Evolutionary conservation across 1,140 invertebrate species (phyloP).

Genomic region (Neodiprion fabricii): DNA sequence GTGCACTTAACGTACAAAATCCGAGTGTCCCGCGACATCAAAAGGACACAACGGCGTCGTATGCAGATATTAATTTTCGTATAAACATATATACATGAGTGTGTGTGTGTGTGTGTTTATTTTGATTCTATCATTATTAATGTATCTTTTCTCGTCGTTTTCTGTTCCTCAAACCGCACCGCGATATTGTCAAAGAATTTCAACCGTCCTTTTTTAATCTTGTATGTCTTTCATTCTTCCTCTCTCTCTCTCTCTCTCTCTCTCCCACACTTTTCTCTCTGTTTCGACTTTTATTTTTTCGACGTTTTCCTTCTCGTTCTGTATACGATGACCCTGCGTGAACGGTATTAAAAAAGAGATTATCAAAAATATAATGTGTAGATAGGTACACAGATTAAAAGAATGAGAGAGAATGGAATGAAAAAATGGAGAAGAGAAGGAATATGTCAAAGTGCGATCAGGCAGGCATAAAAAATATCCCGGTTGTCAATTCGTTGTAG

Average conservation of each 20-base stretch:
- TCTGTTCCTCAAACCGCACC: no score
- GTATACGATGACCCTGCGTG: neutral
- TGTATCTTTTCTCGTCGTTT: no score
- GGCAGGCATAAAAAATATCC: neutral
- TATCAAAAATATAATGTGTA: neutral
- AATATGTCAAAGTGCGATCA: neutral
- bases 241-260: constrained; percentile 34
- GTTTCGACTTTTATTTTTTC: neutral
- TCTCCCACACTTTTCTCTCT: constrained; percentile 22
- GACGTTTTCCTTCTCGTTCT: no score
- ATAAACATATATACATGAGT: neutral
- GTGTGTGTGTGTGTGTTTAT: no score
- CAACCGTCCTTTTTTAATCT: constrained; percentile 8
- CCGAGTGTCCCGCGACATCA: neutral
- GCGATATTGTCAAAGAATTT: neutral
- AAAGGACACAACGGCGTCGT: neutral
- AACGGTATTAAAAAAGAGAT: neutral
- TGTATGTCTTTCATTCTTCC: constrained; percentile 20
- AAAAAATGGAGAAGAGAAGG: neutral
- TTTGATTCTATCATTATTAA: no score
- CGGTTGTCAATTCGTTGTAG: neutral
- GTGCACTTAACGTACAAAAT: no score
- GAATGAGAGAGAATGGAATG: neutral
- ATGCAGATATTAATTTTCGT: constrained; percentile 5
- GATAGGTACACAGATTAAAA: neutral